These are phyloP conservation scores for Philotrypesis tridentata DNA, from an alignment of 1,140 invertebrate genomes.

Conservation along the genomic window DNA sequence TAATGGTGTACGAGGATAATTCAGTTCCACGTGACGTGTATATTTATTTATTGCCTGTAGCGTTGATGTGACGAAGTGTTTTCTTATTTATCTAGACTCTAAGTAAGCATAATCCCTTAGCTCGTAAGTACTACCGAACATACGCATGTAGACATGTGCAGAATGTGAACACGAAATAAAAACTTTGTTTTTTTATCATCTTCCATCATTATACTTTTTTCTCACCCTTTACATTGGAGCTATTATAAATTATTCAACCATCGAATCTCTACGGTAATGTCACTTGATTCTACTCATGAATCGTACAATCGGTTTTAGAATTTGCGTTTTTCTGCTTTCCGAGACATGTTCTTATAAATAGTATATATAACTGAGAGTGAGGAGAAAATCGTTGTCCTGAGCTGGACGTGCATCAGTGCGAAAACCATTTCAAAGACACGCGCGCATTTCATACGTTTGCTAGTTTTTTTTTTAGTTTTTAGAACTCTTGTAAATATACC, in stretches of 20 bases:
- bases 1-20: conserved; percentile 48
- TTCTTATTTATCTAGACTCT: conserved; percentile 51
- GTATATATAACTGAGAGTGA: background rate
- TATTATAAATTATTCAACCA: background rate
- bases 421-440: background rate
- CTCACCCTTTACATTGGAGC: background rate
- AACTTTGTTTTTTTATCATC: background rate
- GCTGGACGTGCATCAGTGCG: background rate
- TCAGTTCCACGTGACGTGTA: conserved; percentile 55
- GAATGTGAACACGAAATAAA: conserved; percentile 17
- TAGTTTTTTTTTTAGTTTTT: conserved; percentile 32
- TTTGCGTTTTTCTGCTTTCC: background rate
- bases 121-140: background rate
- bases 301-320: conserved; percentile 12
- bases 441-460: conserved; percentile 35
- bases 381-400: conserved; percentile 14
- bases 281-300: background rate
- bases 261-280: background rate
- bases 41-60: conserved; percentile 58
- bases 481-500: conserved; percentile 30
- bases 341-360: background rate
- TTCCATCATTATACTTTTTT: background rate
- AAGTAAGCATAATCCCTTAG: conserved; percentile 3
- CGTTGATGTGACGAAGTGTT: conserved; percentile 52
- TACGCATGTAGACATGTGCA: background rate